Base-by-base conservation (phyloP, 2,797 vertebrate genomes). In the Sparus aurata region DNA sequence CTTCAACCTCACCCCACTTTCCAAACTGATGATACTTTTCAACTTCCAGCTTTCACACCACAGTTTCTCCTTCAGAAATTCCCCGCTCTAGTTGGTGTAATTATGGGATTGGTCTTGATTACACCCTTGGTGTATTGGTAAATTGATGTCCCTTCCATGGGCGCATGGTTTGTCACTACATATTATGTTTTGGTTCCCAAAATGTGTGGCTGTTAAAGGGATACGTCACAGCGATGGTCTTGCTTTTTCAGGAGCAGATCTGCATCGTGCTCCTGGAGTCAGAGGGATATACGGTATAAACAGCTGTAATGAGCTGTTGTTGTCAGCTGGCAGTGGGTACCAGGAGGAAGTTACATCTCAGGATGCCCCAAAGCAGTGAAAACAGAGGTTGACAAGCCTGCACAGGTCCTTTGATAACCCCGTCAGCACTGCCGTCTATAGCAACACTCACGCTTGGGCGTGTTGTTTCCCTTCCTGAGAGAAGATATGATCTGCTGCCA, bases 321-420 rank as follows among this genome's bases (percentile, higher is more conserved):
- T 22, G 34, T 45, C 49, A 63, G 50, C 15, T 69, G 45, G 12
- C 45, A 38, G 13, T 27, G 3, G 20, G 34, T 72, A 59, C 17
- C 30, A 15, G 12, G 22, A n/a, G 20, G 27, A 6, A 27, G 23
- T 49, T 22, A 45, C 60, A 43, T 65, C 46, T 71, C 13, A 52
- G 16, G 62, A 54, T 55, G 60, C 52, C 62, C 62, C 68, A 43
- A 58, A 50, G 64, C 50, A 45, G 38, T 23, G 41, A 50, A 30
- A 8, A 23, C 34, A 68, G 50, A 74, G 7, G 64, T 1, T 73
- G 79, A 80, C 68, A 75, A 54, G 74, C 23, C 65, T 15, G 54
- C 43, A 23, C 75, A 69, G 82, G 67, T 67, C 66, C 66, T 80
- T 52, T 45, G 77, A 82, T 81, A 79, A 80, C 79, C 20, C 47